Base-by-base conservation (phyloP, 2,797 vertebrate species). In the Pachyuromys duprasi region DNA sequence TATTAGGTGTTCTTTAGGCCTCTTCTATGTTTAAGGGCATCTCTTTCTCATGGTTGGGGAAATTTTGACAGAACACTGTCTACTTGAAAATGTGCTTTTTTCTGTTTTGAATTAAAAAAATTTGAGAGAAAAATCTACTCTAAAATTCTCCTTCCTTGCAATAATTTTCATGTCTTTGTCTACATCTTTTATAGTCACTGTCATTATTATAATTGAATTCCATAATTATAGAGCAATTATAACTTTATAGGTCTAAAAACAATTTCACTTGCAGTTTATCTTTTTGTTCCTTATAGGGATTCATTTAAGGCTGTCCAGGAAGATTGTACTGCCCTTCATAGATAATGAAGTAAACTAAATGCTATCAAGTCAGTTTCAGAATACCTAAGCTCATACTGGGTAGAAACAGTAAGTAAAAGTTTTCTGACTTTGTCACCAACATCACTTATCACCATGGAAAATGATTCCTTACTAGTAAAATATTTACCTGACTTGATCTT, bases 201-300 rank as follows among this genome's bases (percentile, higher is more conserved):
- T 80, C 11, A 69, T 69, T 70, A 79, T 95, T 90, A 76, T 36
- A 86, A n/a, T 55, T 94, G 57, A 86, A 65, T 87, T 79, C 72
- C 20, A 45, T 80, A 26, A 70, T 80, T 91, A 4, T 82, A 39
- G 49, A 82, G 22, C 42, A 95, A 20, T 49, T 82, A 74, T 28
- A 91, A 79, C 20, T 79, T 79, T 63, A 67, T 74, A 67, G 3
- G 31, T 79, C 42, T 78, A 83, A 82, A 87, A 83, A 26, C 26
- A 93, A n/a, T 83, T 87, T 88, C 36, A 53, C 33, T 42, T 28
- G 18, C 55, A 87, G 49, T 4, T 83, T 88, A 33, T 95, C 69
- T 83, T 83, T 36, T 78, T 90, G 20, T 39, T 90, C 26, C 26
- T 57, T 93, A 18, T 14, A 45, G 57, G 8, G 63, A 67, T 60